A percentile compares a stretch with the other conserved stretches of the same genome.
Conservation (phyloP, 2,113 vertebrate species). For the Ailurus styani region DNA sequence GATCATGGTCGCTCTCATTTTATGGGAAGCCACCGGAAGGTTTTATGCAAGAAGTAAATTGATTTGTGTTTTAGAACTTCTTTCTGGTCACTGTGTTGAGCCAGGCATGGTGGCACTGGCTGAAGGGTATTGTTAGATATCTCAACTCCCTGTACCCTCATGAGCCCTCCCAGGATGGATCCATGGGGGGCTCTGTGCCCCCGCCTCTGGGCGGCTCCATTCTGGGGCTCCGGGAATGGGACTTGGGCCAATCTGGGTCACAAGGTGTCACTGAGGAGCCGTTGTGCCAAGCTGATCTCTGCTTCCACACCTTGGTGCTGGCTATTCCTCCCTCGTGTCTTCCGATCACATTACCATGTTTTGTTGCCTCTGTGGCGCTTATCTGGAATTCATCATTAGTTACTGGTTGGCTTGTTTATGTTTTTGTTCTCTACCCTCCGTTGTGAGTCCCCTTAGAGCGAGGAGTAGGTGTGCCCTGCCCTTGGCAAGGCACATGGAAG, state of each 20-base stretch:
- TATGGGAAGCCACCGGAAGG: not conserved
- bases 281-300: not conserved
- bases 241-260: not conserved
- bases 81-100: not conserved
- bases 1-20: not conserved
- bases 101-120: not conserved
- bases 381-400: not conserved
- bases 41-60: not conserved
- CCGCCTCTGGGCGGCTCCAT: not conserved
- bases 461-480: not conserved
- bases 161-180: not conserved
- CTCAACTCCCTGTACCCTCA: not conserved
- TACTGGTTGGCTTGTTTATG: not conserved
- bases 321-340: not conserved
- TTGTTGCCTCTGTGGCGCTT: not conserved
- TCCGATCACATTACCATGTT: not conserved
- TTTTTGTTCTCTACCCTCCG: not conserved
- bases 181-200: not conserved
- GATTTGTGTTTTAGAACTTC: not conserved
- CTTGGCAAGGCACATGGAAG: not conserved
- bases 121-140: not conserved
- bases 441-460: not conserved
- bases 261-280: not conserved
- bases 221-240: not conserved
- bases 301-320: not conserved